These are phyloP conservation scores for Epizoanthus scotinus DNA, from an alignment of 92 coral and sea anemone species.

Conservation along the genomic window DNA sequence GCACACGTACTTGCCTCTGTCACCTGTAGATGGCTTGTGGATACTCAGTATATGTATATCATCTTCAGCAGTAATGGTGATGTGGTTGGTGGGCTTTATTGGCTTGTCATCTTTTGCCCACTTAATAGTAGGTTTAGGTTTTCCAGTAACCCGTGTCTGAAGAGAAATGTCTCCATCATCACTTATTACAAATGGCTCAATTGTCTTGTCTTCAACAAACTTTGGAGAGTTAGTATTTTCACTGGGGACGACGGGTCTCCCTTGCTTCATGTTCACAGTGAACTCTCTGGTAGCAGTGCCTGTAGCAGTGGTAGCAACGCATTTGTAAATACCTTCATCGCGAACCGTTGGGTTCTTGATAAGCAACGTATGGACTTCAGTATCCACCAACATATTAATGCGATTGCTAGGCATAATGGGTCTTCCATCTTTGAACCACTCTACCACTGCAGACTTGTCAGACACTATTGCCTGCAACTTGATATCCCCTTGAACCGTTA, in stretches of 20 bases:
- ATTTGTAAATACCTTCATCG: conserved; percentile 57
- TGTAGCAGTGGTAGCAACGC: conserved; percentile 37
- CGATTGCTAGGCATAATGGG: conserved; percentile 47
- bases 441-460: conserved; percentile 37
- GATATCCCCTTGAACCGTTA: conserved; percentile 71
- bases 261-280: conserved; percentile 44
- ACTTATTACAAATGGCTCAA: conserved; percentile 59
- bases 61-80: conserved; percentile 63
- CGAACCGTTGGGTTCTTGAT: conserved; percentile 50
- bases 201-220: conserved; percentile 60
- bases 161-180: conserved; percentile 70
- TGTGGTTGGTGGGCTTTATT: conserved; percentile 53
- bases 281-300: conserved; percentile 45
- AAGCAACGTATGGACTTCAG: conserved; percentile 47
- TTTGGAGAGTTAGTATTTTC: conserved; percentile 49
- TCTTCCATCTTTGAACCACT: conserved; percentile 60
- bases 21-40: conserved; percentile 55
- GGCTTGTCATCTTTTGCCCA: conserved; percentile 78
- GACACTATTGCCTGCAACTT: conserved; percentile 50
- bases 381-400: conserved; percentile 49
- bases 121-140: conserved; percentile 77
- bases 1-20: conserved; percentile 74
- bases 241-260: conserved; percentile 31
- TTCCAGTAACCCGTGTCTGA: conserved; percentile 58
- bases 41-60: conserved; percentile 63